A percentile compares a stretch with the other conserved stretches of the same genome.
phyloP scores from a whole-genome alignment of 2,797 vertebrate species.

The Schizothorax lantsangensis region DNA sequence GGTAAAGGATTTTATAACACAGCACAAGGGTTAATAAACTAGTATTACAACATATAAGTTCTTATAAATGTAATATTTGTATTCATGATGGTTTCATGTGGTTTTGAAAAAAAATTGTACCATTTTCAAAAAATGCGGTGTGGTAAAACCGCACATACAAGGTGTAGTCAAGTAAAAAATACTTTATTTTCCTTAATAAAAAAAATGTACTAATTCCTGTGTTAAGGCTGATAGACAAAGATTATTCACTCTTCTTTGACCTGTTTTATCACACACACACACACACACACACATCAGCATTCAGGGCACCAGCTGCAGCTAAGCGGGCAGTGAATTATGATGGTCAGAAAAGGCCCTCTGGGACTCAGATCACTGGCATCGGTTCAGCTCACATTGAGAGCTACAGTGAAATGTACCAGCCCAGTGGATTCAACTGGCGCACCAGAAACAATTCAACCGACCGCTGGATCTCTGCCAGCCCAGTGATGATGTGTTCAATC shows the following conservation, averaged over 20 bases:
- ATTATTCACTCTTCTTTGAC: conserved; percentile 39
- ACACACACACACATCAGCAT: conserved; percentile 41
- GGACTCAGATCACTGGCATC: conserved; percentile 48
- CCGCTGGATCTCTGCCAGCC: background rate
- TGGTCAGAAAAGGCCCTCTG: conserved; percentile 53
- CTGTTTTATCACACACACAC: conserved; percentile 30
- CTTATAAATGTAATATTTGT: background rate
- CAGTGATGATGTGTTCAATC: background rate
- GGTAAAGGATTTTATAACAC: background rate
- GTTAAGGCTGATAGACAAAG: background rate
- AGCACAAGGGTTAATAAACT: background rate
- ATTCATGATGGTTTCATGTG: background rate
- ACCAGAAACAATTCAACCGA: conserved; percentile 25
- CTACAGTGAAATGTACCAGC: conserved; percentile 22
- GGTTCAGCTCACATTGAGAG: conserved; percentile 37
- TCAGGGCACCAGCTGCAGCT: conserved; percentile 50
- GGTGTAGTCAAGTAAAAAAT: background rate
- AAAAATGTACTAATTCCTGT: background rate
- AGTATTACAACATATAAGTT: background rate
- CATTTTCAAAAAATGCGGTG: background rate
- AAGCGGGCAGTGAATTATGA: conserved; percentile 43
- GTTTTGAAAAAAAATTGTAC: background rate
- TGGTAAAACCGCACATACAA: too few relatives aligned
- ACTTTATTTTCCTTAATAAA: background rate
- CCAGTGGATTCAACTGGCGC: conserved; percentile 2